These are phyloP conservation scores for Frankliniella fusca DNA, from an alignment of 2,888 invertebrate species.

Conservation along the genomic window DNA sequence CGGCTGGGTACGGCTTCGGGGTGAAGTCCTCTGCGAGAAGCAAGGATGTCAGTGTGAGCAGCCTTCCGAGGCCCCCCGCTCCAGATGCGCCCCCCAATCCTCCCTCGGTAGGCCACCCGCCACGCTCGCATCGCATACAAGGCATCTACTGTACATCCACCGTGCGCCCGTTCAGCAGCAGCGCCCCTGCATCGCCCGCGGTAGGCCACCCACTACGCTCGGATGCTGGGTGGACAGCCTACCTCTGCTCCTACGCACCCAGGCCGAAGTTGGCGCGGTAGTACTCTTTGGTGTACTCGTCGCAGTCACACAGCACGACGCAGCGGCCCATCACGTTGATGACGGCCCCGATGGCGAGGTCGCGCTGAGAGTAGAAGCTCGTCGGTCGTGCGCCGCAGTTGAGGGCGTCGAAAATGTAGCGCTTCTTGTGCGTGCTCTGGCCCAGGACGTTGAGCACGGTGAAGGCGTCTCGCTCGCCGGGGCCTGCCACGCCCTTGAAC, in stretches of 20 bases:
- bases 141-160: no score
- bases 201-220: neutral
- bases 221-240: neutral
- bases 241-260: slow-evolving; percentile 45
- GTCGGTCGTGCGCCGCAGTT: slow-evolving; percentile 48
- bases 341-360: slow-evolving; percentile 75
- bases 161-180: neutral
- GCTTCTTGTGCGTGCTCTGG: slow-evolving; percentile 51
- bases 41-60: neutral
- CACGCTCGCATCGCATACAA: no score
- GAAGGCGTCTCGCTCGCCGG: slow-evolving; percentile 39
- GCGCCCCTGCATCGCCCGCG: neutral
- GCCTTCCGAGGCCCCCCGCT: neutral
- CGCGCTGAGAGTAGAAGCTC: slow-evolving; percentile 56
- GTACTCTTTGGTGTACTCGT: slow-evolving; percentile 79
- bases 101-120: slow-evolving; percentile 28
- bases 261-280: slow-evolving; percentile 67
- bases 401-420: slow-evolving; percentile 57
- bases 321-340: slow-evolving; percentile 78
- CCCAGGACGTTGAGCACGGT: slow-evolving; percentile 63
- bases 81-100: no score
- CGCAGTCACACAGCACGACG: slow-evolving; percentile 76
- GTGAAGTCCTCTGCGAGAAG: slow-evolving; percentile 59
- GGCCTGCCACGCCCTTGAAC: neutral
- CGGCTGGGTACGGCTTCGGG: slow-evolving; percentile 52